Evolutionary conservation across 2,113 vertebrate species (phyloP).

Genomic region (Neoarius graeffei): DNA sequence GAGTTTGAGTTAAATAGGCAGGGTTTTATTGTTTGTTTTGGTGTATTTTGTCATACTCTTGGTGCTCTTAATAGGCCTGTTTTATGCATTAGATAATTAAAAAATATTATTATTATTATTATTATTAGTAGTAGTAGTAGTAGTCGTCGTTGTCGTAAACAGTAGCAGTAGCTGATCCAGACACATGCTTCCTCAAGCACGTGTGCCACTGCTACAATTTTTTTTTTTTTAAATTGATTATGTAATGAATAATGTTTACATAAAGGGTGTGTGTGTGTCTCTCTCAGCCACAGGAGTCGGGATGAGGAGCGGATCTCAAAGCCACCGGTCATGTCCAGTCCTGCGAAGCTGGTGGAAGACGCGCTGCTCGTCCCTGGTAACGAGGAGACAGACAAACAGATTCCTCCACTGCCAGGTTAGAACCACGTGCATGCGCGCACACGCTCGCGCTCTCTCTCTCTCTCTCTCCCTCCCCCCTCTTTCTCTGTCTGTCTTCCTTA

Average conservation of each 20-base stretch:
- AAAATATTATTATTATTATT: too few species aligned
- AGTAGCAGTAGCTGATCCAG: too few species aligned
- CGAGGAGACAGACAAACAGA: conserved; percentile 81
- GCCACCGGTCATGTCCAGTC: conserved; percentile 81
- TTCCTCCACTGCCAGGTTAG: conserved; percentile 88
- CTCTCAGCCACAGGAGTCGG: conserved; percentile 83
- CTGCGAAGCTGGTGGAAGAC: conserved; percentile 82
- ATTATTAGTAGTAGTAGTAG: too few species aligned
- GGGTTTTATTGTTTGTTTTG: too few species aligned
- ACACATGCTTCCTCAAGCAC: background rate
- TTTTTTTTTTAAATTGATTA: background rate
- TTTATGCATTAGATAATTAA: background rate
- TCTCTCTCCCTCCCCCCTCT: background rate
- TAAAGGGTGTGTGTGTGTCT: conserved; percentile 60
- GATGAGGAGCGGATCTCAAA: conserved; percentile 89
- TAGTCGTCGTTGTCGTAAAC: too few species aligned
- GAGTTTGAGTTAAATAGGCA: too few species aligned
- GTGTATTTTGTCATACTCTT: too few species aligned
- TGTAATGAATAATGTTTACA: background rate
- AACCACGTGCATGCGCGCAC: too few species aligned
- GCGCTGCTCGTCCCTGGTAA: conserved; percentile 72
- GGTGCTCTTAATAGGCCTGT: background rate
- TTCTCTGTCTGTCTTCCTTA: background rate
- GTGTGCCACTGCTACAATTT: background rate
- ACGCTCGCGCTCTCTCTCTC: background rate